These are phyloP conservation scores for Boleophthalmus pectinirostris DNA, from an alignment of 2,113 vertebrate genomes.

Conservation along the genomic window DNA sequence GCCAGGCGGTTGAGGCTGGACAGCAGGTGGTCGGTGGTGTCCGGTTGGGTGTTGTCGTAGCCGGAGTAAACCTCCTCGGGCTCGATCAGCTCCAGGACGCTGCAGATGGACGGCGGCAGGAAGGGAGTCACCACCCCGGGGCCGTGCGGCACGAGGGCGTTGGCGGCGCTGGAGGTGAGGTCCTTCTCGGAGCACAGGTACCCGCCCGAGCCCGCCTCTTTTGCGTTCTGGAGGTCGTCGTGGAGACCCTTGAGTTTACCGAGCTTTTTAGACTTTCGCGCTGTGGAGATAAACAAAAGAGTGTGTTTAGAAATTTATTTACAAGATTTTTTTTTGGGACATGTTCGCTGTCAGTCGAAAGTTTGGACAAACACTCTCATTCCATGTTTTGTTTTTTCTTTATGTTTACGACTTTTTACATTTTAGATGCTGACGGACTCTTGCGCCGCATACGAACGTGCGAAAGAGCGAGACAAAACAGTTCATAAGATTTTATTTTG, in stretches of 20 bases:
- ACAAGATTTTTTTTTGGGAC: no score
- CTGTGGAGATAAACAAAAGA: conserved; percentile 67
- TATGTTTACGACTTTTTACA: no score
- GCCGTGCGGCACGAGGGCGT: conserved; percentile 87
- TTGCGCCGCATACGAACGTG: no score
- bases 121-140: conserved; percentile 83
- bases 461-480: no score
- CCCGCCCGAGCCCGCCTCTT: conserved; percentile 74
- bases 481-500: no score
- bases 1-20: conserved; percentile 96
- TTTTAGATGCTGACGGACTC: no score
- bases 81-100: conserved; percentile 94
- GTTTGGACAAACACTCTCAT: no score
- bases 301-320: not conserved
- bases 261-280: conserved; percentile 96
- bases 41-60: conserved; percentile 90
- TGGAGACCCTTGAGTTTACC: conserved; percentile 93
- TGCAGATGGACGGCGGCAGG: conserved; percentile 88
- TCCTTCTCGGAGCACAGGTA: conserved; percentile 88
- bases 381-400: no score
- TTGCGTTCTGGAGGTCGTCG: conserved; percentile 87
- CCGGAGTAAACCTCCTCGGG: conserved; percentile 93
- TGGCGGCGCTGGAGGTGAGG: conserved; percentile 79
- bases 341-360: no score
- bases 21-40: conserved; percentile 93